Percentiles rank a stretch among this genome's conserved stretches.
Conservation (phyloP, 2,113 vertebrate species). For the Benitochromis conjunctus region DNA sequence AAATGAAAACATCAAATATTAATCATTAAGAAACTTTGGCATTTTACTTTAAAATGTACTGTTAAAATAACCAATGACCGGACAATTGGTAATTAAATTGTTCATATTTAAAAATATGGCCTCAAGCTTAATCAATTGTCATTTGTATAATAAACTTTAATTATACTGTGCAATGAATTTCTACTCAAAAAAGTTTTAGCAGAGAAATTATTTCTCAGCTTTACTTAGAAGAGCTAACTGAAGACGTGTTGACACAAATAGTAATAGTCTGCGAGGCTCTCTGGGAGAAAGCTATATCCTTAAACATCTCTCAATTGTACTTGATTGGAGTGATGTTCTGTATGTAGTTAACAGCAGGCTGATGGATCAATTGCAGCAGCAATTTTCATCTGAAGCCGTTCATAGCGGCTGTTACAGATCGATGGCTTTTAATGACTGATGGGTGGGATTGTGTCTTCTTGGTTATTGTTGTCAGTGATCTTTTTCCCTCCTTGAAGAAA, state of each 20-base stretch:
- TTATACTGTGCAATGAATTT: not conserved
- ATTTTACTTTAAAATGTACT: not conserved
- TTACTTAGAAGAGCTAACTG: not conserved
- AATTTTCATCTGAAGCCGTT: slow-evolving; percentile 50
- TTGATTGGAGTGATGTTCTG: slow-evolving; percentile 18
- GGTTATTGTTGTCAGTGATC: slow-evolving; percentile 37
- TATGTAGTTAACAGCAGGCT: slow-evolving; percentile 39
- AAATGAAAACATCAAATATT: not conserved
- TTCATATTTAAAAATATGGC: not conserved
- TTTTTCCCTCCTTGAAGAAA: not conserved
- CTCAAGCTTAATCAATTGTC: not conserved
- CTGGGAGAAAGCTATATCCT: not conserved
- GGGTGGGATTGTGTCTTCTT: slow-evolving; percentile 7
- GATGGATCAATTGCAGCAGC: slow-evolving; percentile 49
- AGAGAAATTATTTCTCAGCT: not conserved
- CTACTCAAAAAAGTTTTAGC: not conserved
- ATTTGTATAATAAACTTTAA: not conserved
- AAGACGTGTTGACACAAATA: slow-evolving; percentile 3
- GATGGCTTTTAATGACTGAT: slow-evolving; percentile 53
- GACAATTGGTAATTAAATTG: not conserved
- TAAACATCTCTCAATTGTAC: slow-evolving; percentile 5
- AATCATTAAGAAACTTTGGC: not conserved
- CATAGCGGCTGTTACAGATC: slow-evolving; percentile 43
- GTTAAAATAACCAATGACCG: not conserved
- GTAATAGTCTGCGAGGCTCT: not conserved